Base-by-base conservation (phyloP, 2,888 invertebrate genomes). In the Aplocera efformata region DNA sequence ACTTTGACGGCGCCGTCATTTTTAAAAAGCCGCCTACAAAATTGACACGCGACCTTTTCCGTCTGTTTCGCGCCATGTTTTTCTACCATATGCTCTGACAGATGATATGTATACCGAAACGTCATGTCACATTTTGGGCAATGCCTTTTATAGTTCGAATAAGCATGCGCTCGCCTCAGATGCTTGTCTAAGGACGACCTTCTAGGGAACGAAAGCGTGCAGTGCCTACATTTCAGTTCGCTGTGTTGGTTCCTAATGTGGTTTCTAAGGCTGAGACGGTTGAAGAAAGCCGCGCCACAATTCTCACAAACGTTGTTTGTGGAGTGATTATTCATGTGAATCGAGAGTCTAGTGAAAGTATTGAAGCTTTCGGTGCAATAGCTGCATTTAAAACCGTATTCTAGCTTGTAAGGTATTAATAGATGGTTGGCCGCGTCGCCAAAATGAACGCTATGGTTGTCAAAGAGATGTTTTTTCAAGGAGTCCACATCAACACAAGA, bases 261-360 rank as follows among this genome's bases (percentile, higher is more conserved):
- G 5, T 55, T 48, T 1, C 72, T 47, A 1, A 79, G 39, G 22
- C 71, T 69, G 0, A 58, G 6, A 0, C 70, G 49, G 22, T 72
- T 77, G 0, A 68, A 72, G 36, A 64, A 77, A 0, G 67, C 64
- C 0, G 48, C 35, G 0, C 75, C 77, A 24, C 77, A 77, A 0
- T 51, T 60, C 4, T 76, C 76, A 3, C 77, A 77, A 0, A 76
- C 66, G 24, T 76, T 66, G 25, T 67, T 64, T 0, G 51, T 59
- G 4, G 62, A 73, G 39, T 77, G 77, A 0, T 36, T 42, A 20
- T 77, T 71, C 77, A 76, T 77, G 17, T 77, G 77, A 1, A 66
- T 58, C 0, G 63, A 57, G 10, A 79, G 22, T 0, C 61, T 48
- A 0, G 59, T 48, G 35, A 66, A 76, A 0, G 63, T 65, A 3